A percentile compares a stretch with the other conserved stretches of the same genome.
Conservation (phyloP, 2,888 invertebrate species). For the Leptopilina drosophilae region DNA sequence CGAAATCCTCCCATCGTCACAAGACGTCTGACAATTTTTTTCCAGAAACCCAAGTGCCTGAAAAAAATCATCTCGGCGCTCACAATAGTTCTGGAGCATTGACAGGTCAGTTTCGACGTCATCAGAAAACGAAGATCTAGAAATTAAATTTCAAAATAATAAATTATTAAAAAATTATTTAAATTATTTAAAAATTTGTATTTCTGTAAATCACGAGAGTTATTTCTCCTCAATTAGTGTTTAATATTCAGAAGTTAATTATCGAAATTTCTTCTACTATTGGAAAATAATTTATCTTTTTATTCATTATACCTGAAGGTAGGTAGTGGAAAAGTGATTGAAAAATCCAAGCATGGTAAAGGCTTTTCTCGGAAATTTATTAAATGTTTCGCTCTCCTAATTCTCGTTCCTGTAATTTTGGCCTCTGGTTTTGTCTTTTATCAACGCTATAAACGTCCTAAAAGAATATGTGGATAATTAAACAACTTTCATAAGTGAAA, state of each 20-base stretch:
- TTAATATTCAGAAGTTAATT: too few relatives aligned
- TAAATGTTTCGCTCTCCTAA: constrained; percentile 64
- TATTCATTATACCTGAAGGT: neutral
- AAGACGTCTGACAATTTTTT: neutral
- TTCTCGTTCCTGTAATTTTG: constrained; percentile 63
- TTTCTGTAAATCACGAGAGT: neutral
- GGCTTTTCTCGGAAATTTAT: constrained; percentile 44
- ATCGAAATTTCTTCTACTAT: neutral
- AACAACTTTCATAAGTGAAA: neutral
- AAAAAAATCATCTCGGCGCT: neutral
- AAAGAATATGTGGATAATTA: constrained; percentile 43
- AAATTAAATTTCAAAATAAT: neutral
- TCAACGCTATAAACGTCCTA: constrained; percentile 45
- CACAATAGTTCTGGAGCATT: neutral
- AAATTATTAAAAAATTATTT: too few relatives aligned
- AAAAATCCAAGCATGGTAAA: constrained; percentile 2
- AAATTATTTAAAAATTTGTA: too few relatives aligned
- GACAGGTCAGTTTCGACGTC: constrained; percentile 17
- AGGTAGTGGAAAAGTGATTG: constrained; percentile 9
- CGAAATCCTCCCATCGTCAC: neutral
- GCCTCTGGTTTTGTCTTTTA: constrained; percentile 56
- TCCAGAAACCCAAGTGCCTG: neutral
- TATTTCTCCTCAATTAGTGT: neutral
- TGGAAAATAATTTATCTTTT: neutral
- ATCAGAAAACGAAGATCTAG: too few relatives aligned